phyloP scores from a whole-genome alignment of 1,140 invertebrate genomes.

The Vanessa atalanta region DNA sequence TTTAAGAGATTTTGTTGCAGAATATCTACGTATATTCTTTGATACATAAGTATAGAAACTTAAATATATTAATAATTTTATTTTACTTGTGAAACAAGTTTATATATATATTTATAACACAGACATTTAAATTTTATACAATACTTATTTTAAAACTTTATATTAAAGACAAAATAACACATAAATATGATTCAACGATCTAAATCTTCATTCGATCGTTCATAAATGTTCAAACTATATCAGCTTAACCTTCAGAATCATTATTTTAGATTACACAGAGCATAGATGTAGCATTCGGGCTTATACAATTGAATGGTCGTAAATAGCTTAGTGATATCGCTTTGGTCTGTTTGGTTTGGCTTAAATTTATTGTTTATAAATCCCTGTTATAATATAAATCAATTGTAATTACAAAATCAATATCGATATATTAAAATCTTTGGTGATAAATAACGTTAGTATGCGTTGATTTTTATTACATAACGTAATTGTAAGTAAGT shows the following conservation, averaged over 20 bases:
- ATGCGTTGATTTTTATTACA: too few relatives aligned
- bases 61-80: too few relatives aligned
- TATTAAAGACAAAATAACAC: background rate
- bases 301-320: constrained; percentile 1
- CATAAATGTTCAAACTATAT: constrained; percentile 2
- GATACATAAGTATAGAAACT: too few relatives aligned
- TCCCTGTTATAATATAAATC: background rate
- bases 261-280: constrained; percentile 5
- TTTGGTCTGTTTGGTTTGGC: background rate
- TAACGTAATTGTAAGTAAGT: too few relatives aligned
- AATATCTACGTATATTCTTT: too few relatives aligned
- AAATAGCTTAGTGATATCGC: background rate
- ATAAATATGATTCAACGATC: background rate
- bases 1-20: too few relatives aligned
- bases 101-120: too few relatives aligned
- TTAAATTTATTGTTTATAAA: background rate
- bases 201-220: background rate
- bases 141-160: too few relatives aligned
- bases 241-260: background rate
- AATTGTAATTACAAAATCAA: background rate
- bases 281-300: background rate
- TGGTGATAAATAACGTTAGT: too few relatives aligned
- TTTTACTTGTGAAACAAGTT: too few relatives aligned
- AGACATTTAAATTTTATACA: too few relatives aligned
- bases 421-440: too few relatives aligned